A percentile compares a stretch with the other conserved stretches of the same genome.
Conservation (phyloP, 2,888 invertebrate species). For the Willowsia nigromaculata region DNA sequence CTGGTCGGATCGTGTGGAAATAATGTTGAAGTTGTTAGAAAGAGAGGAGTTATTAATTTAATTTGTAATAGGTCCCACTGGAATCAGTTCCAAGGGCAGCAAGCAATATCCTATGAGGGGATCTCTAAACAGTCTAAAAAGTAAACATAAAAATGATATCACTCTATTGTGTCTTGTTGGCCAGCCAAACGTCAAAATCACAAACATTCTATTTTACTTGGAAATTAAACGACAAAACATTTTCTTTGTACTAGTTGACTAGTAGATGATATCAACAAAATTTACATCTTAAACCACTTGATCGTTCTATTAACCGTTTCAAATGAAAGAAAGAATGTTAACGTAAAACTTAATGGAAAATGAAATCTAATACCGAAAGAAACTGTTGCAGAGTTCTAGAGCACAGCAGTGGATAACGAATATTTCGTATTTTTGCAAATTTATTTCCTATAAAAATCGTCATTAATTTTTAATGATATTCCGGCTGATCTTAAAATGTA, state of each 20-base stretch:
- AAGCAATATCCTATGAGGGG: conserved; percentile 73
- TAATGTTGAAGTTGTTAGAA: conserved; percentile 73
- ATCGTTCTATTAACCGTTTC: neutral
- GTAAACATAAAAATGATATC: conserved; percentile 65
- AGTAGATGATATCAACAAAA: neutral
- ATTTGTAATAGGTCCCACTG: conserved; percentile 73
- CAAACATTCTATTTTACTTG: conserved; percentile 3
- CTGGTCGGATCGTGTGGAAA: conserved; percentile 74
- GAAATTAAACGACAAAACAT: neutral
- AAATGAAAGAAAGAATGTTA: neutral
- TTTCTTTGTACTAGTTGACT: neutral
- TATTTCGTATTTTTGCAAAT: neutral
- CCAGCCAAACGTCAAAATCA: conserved; percentile 49
- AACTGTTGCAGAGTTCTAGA: conserved; percentile 31
- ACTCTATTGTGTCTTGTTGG: conserved; percentile 56
- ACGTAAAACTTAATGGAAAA: neutral
- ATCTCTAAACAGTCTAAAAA: conserved; percentile 72
- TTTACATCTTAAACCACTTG: neutral
- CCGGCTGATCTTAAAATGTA: too few species aligned
- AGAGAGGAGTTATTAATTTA: conserved; percentile 72
- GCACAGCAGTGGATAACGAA: conserved; percentile 14
- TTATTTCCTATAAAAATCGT: too few species aligned
- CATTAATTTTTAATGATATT: too few species aligned
- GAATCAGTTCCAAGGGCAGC: conserved; percentile 74
- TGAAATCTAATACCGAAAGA: neutral